Evolutionary conservation across 2,113 vertebrate species (phyloP), one percentile per base, ranked within the genome.

Genomic region (Zosterops japonicus): DNA sequence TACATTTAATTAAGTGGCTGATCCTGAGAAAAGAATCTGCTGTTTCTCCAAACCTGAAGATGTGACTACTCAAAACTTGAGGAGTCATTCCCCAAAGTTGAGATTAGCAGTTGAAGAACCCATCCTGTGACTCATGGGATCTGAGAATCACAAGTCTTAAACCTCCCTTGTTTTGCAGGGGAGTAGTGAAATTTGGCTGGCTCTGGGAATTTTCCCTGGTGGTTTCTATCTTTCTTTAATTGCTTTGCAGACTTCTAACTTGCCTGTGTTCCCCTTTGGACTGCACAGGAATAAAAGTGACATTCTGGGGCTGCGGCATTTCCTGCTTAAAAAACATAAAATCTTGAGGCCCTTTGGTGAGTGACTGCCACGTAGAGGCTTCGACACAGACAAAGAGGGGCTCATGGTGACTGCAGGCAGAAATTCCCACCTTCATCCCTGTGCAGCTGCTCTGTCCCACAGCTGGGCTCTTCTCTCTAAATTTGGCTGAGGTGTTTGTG

Each of bases 1-100:
- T 83, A 21, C 65, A 55, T 86, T 88, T 93, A 94, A 91, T 90
- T 94, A 91, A 91, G 50, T 87, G 67, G 42, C 52, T 80, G 76
- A 80, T 80, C 42, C 42, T 81, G 46, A 94, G 67, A 90, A 53
- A 85, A 89, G 70, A 85, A 83, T 93, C 70, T 94, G 59, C 50
- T 93, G 50, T 86, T 90, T 80, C 50, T 53, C 46, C 53, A 46
- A 81, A 68, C 53, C 20, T 87, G 83, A 87, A 72, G 41, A 83
- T 77, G 87, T 63, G 74, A 47, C 84, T 77, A 12, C 17, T 70
- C 70, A 80, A 67, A 59, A 76, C 36, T 56, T 33, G 18, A 20
- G 57, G 9, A 87, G 24, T 83, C 24, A 77, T 65, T 88, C 59
- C 47, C 46, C 91, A 52, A 39, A 89, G 1, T 0, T 60, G 77